Evolutionary conservation across 2,888 invertebrate species (phyloP).

Genomic region (Cephus spinipes): DNA sequence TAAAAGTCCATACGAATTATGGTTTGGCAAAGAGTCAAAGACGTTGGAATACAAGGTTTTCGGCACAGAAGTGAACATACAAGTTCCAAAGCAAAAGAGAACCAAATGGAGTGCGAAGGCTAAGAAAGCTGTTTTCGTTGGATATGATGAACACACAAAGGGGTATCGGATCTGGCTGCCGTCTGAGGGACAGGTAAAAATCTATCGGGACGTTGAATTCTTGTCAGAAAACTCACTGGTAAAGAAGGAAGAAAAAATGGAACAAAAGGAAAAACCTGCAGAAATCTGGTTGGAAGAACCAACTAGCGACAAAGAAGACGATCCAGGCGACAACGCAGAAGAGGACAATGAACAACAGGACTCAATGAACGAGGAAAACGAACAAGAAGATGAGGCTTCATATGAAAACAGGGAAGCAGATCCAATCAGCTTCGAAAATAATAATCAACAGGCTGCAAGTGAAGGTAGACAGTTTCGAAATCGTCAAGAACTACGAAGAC

Average conservation of each 20-base stretch:
- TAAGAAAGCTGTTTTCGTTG: constrained; percentile 40
- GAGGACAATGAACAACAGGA: constrained; percentile 1
- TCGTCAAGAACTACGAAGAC: neutral
- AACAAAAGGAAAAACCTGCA: too few relatives aligned
- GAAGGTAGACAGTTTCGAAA: neutral
- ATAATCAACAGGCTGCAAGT: neutral
- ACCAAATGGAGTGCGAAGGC: constrained; percentile 30
- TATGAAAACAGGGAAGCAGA: too few relatives aligned
- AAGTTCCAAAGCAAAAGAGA: constrained; percentile 48
- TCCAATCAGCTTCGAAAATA: neutral
- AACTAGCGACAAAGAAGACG: too few relatives aligned
- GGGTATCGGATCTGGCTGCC: constrained; percentile 48
- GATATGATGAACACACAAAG: constrained; percentile 42
- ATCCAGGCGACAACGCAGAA: neutral
- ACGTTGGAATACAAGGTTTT: constrained; percentile 30
- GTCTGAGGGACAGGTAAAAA: constrained; percentile 4
- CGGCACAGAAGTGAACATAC: constrained; percentile 46
- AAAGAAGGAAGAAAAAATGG: constrained; percentile 4
- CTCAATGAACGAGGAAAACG: neutral
- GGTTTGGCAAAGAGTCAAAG: constrained; percentile 34
- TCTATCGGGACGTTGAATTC: constrained; percentile 22
- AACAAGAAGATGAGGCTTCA: neutral
- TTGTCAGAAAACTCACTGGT: neutral
- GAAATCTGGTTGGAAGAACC: too few relatives aligned
- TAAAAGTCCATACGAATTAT: constrained; percentile 47